Evolutionary conservation across 2,888 invertebrate species (phyloP).

Genomic region (Dasysyrphus tricinctus): DNA sequence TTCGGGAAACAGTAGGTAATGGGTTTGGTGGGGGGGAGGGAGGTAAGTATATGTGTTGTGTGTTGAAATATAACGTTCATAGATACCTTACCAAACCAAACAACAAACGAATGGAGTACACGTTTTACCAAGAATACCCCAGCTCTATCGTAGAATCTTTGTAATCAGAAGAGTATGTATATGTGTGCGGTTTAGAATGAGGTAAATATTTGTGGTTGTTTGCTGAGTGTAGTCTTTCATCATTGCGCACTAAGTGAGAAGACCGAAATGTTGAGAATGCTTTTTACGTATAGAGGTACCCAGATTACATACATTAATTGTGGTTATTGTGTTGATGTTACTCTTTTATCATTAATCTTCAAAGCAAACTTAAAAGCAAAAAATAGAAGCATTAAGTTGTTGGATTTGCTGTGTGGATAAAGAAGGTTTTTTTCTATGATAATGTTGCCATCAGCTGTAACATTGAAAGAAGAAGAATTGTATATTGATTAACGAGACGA

Average conservation of each 20-base stretch:
- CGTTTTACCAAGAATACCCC: not conserved
- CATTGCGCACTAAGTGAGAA: slow-evolving; percentile 38
- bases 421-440: not conserved
- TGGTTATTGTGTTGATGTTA: slow-evolving; percentile 62
- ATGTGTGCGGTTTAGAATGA: slow-evolving; percentile 49
- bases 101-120: slow-evolving; percentile 3
- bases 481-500: not conserved
- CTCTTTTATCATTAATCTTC: slow-evolving; percentile 58
- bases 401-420: not conserved
- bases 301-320: slow-evolving; percentile 36
- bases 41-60: not conserved
- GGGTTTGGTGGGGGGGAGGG: no score
- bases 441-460: not conserved
- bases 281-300: slow-evolving; percentile 21
- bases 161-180: slow-evolving; percentile 56
- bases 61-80: not conserved
- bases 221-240: slow-evolving; percentile 59
- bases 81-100: slow-evolving; percentile 8
- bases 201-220: slow-evolving; percentile 64
- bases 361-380: not conserved
- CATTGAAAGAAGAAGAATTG: not conserved
- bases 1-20: not conserved
- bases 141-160: slow-evolving; percentile 14
- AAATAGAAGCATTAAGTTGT: not conserved
- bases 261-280: slow-evolving; percentile 27